phyloP scores from a whole-genome alignment of 2,113 vertebrate species.

The Microtus ochrogaster region DNA sequence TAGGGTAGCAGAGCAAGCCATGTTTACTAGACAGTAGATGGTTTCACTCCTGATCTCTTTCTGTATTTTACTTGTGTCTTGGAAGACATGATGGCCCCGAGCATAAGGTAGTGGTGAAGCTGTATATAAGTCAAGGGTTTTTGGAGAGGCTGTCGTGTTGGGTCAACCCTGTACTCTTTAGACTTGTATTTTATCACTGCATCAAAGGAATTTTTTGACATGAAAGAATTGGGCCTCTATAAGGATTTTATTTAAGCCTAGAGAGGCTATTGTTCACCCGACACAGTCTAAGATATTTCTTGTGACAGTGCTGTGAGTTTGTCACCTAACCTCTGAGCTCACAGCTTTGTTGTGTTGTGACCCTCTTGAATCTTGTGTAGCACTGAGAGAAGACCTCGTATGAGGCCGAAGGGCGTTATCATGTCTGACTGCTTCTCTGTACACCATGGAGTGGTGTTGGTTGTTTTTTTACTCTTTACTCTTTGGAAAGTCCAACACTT shows the following conservation, averaged over 20 bases:
- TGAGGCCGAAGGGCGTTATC: background rate
- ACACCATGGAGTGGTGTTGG: background rate
- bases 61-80: constrained; percentile 36
- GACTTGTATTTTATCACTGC: constrained; percentile 57
- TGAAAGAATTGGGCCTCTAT: constrained; percentile 54
- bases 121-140: constrained; percentile 57
- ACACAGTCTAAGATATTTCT: constrained; percentile 45
- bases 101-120: constrained; percentile 34
- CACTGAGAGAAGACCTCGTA: background rate
- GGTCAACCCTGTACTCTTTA: constrained; percentile 32
- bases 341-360: constrained; percentile 57
- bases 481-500: too few species aligned
- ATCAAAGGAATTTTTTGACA: constrained; percentile 66
- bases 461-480: too few species aligned
- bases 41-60: constrained; percentile 28
- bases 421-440: background rate
- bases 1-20: constrained; percentile 37
- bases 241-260: constrained; percentile 67
- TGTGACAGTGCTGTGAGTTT: constrained; percentile 16
- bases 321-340: constrained; percentile 41
- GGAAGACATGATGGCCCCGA: background rate
- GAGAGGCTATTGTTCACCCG: constrained; percentile 58
- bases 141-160: constrained; percentile 60
- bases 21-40: background rate
- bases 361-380: constrained; percentile 51